These are phyloP conservation scores for Microhierax caerulescens DNA, from an alignment of 2,797 vertebrate genomes.

Conservation along the genomic window DNA sequence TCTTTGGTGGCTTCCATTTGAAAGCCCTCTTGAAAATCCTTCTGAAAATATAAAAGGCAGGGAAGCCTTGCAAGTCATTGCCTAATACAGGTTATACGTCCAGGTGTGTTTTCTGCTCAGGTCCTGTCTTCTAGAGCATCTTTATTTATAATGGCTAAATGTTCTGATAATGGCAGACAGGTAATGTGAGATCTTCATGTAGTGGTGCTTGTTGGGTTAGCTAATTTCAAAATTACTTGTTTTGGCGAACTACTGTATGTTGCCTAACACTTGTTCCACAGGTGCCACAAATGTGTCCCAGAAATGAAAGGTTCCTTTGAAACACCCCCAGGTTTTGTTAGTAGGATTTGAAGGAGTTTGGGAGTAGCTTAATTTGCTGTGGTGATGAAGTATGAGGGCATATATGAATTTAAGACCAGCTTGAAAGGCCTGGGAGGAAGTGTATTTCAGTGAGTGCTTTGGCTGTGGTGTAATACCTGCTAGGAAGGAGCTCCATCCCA, in stretches of 20 bases:
- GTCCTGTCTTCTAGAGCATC: neutral
- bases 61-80: neutral
- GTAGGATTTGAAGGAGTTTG: neutral
- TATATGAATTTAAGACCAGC: neutral
- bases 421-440: neutral
- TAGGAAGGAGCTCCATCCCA: neutral
- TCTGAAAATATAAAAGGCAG: neutral
- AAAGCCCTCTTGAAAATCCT: neutral
- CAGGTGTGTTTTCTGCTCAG: neutral
- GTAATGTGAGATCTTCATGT: neutral
- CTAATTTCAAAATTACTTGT: neutral
- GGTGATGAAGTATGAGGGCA: neutral
- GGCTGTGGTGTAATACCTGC: neutral
- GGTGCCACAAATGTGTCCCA: neutral
- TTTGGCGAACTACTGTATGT: neutral
- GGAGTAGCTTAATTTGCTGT: neutral
- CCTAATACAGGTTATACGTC: neutral
- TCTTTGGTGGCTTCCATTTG: neutral
- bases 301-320: neutral
- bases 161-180: neutral
- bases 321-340: neutral
- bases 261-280: neutral
- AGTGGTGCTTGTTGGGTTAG: neutral
- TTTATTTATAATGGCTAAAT: neutral
- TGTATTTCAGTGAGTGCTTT: neutral